Evolutionary conservation across 30 jellyfish, hydroid and myxozoan genomes (phyloP), one percentile per base, ranked within the genome.

Genomic region (Aurelia sp.): DNA sequence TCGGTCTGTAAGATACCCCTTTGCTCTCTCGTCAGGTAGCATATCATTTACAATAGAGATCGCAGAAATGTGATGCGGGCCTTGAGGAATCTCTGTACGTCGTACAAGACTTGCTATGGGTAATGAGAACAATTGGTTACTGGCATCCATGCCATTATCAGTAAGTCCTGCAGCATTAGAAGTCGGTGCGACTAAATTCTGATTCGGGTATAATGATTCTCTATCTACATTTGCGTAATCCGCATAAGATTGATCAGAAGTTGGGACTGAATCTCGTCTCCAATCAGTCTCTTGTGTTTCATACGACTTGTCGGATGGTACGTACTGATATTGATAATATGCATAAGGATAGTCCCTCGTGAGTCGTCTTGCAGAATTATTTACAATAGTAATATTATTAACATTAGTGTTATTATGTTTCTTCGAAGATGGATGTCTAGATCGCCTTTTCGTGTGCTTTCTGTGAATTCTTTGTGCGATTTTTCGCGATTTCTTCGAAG

Each of bases 401-500:
- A 63, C 33, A 62, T 51, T 68, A 17, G 87, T 58, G 51, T 66
- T 61, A 13, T 18, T 79, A 60, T 52, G 57, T 24, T 66, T 79
- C 19, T 10, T 15, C 8, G 72, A 47, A 48, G 91, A 61, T 31
- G 30, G 53, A 16, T 59, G 21, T 51, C 57, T 81, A 64, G 89
- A 30, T 80, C 93, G 35, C 91, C 96, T 91, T 59, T 85, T 91
- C 88, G 72, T 74, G 63, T 85, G 96, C 53, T 91, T 91, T 58
- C 95, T 62, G 24, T 72, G 96, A 12, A 78, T 66, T 71, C 86
- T 92, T 47, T 24, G 85, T 2, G 78, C 63, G 31, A 62, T 63
- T 20, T 68, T 79, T 20, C 63, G 62, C 38, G 80, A 71, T 16
- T 24, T 84, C 66, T 72, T 84, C 50, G 86, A 73, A 72, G 68